phyloP scores from a whole-genome alignment of 2,797 vertebrate species.

The Melanitta fusca region DNA sequence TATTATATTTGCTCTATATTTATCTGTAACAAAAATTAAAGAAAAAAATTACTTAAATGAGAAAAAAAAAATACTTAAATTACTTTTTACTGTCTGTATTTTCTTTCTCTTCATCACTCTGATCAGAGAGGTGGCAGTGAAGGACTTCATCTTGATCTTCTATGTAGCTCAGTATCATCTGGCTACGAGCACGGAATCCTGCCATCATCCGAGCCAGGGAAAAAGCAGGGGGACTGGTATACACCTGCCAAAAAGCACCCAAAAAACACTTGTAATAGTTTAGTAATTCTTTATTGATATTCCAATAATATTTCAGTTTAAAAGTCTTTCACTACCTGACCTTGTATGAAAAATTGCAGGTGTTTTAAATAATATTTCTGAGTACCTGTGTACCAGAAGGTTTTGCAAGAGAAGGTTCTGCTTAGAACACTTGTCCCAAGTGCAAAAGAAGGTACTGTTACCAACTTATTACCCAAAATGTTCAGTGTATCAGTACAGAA shows the following conservation, averaged over 20 bases:
- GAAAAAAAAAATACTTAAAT: conserved; percentile 76
- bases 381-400: neutral
- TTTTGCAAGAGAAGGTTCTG: neutral
- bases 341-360: neutral
- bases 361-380: neutral
- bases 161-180: conserved; percentile 84
- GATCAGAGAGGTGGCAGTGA: conserved; percentile 78
- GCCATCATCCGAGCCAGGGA: conserved; percentile 87
- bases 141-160: conserved; percentile 89
- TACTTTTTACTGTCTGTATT: conserved; percentile 53
- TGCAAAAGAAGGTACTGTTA: neutral
- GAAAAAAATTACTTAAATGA: conserved; percentile 78
- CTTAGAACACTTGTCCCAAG: neutral
- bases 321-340: neutral
- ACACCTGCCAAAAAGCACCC: conserved; percentile 74
- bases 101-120: conserved; percentile 76
- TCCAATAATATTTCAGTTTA: neutral
- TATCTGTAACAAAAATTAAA: neutral
- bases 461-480: neutral
- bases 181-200: conserved; percentile 85
- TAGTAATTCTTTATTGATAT: neutral
- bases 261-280: neutral
- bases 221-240: conserved; percentile 80
- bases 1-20: neutral
- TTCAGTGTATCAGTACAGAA: neutral